Percentiles rank a stretch among this genome's conserved stretches.
phyloP scores from a whole-genome alignment of 2,113 vertebrate species.

The Emberiza fucata region DNA sequence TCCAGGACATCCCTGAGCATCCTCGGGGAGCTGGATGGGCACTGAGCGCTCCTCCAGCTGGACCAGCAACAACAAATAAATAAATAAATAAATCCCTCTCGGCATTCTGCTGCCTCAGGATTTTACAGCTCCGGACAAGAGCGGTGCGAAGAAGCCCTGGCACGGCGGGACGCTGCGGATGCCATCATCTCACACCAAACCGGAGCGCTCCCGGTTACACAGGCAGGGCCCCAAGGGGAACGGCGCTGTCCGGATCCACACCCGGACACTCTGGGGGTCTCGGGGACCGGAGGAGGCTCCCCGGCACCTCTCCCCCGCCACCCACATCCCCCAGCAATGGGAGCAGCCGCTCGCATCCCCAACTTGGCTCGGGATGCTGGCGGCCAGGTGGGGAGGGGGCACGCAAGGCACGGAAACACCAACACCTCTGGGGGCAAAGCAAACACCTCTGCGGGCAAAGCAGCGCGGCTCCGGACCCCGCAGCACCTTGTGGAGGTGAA shows the following conservation, averaged over 20 bases:
- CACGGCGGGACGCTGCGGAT: background rate
- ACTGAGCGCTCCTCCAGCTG: background rate
- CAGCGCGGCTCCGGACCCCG: too few relatives aligned
- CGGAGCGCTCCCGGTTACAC: background rate
- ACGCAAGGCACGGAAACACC: background rate
- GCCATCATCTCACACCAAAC: background rate
- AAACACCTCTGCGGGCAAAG: background rate
- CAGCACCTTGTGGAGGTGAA: background rate
- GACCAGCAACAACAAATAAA: background rate
- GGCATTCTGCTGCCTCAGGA: slow-evolving; percentile 6
- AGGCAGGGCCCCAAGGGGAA: background rate
- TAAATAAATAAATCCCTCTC: background rate
- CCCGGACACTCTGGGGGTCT: background rate
- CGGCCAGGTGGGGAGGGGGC: background rate
- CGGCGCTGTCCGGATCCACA: background rate
- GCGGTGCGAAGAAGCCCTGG: background rate
- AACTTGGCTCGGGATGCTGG: background rate
- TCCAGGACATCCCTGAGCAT: background rate
- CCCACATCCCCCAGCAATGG: background rate
- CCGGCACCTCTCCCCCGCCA: background rate
- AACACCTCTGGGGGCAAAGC: background rate
- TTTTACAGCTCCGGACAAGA: background rate
- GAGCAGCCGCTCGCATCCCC: background rate
- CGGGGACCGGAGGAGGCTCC: background rate
- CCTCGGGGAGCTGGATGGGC: background rate